A percentile compares a stretch with the other conserved stretches of the same genome.
These are phyloP conservation scores for Capreolus pygargus DNA, from an alignment of 2,113 vertebrate species.

Conservation along the genomic window DNA sequence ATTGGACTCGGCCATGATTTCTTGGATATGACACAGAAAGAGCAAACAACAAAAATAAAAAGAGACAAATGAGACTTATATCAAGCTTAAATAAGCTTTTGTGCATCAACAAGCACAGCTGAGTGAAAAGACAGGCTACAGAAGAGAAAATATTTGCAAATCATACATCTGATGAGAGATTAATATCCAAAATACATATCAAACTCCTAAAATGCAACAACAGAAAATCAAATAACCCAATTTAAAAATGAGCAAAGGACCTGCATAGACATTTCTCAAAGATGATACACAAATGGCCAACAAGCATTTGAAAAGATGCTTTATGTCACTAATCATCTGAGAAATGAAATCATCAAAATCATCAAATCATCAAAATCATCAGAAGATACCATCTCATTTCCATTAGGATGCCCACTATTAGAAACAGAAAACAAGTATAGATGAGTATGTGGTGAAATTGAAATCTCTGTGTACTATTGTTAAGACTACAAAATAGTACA, in stretches of 20 bases:
- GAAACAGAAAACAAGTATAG: neutral
- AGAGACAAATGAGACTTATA: neutral
- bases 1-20: neutral
- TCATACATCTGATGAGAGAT: neutral
- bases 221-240: neutral
- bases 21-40: neutral
- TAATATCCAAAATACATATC: neutral
- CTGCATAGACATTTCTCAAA: neutral
- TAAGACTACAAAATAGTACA: neutral
- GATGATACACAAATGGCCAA: neutral
- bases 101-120: neutral
- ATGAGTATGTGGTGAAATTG: neutral
- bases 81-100: neutral
- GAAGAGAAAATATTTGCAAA: neutral
- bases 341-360: neutral
- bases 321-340: neutral
- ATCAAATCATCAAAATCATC: neutral
- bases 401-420: neutral
- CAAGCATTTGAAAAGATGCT: neutral
- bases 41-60: neutral
- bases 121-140: neutral
- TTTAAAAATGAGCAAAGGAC: neutral
- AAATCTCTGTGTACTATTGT: neutral
- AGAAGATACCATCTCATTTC: neutral
- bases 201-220: neutral